Evolutionary conservation across 2,113 vertebrate species (phyloP).

Genomic region (Passer domesticus): DNA sequence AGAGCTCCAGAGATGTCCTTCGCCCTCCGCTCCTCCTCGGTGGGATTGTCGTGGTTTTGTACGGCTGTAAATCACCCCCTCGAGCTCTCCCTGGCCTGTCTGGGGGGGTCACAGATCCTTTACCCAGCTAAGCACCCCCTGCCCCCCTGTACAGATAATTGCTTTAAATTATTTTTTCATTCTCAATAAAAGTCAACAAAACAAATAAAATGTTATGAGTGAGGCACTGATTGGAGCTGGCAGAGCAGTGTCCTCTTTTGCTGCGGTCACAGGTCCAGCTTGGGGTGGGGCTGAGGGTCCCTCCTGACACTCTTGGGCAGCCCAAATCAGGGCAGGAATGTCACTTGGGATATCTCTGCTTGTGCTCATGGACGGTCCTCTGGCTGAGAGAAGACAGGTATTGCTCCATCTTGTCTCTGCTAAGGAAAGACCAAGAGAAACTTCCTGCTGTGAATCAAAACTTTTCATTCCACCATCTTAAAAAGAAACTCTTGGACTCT

Average conservation of each 20-base stretch:
- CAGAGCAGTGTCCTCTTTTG: not conserved
- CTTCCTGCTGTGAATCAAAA: not conserved
- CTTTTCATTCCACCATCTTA: not conserved
- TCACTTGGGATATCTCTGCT: not conserved
- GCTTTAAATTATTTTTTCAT: slow-evolving; percentile 81
- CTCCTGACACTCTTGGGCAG: not conserved
- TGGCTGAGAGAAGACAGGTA: not conserved
- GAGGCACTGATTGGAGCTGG: not conserved
- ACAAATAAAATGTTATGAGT: slow-evolving; percentile 43
- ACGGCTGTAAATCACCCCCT: slow-evolving; percentile 14
- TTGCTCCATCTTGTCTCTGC: not conserved
- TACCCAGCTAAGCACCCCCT: not conserved
- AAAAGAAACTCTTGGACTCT: not conserved
- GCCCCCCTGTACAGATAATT: slow-evolving; percentile 63
- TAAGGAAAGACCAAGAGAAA: not conserved
- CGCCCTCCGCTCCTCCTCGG: not conserved
- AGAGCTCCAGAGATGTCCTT: slow-evolving; percentile 36
- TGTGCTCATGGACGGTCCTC: not conserved
- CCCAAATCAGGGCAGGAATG: not conserved
- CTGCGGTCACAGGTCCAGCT: not conserved
- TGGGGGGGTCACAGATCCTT: not conserved
- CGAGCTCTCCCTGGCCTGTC: not conserved
- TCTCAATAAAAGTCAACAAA: slow-evolving; percentile 69
- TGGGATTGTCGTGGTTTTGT: slow-evolving; percentile 56
- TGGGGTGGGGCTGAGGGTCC: not conserved